Percentiles rank a stretch among this genome's conserved stretches.
These are phyloP conservation scores for Gymnopithys bicolor DNA, from an alignment of 2,797 vertebrate species.

Conservation along the genomic window DNA sequence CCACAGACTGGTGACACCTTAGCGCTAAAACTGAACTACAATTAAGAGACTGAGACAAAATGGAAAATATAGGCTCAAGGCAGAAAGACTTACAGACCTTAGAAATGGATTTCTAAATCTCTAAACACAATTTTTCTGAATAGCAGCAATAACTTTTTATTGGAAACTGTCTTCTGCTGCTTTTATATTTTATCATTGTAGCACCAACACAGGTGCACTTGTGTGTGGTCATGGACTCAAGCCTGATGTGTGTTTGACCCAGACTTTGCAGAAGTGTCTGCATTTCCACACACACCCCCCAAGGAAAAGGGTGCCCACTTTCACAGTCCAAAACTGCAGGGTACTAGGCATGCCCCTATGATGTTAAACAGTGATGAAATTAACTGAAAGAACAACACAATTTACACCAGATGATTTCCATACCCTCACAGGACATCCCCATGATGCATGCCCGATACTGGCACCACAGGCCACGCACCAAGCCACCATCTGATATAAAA, in stretches of 20 bases:
- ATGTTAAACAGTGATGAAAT: not conserved
- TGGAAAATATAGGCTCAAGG: not conserved
- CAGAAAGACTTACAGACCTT: not conserved
- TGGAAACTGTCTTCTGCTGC: not conserved
- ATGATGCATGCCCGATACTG: too few species aligned
- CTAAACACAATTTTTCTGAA: not conserved
- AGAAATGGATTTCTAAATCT: slow-evolving; percentile 36
- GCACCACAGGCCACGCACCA: fast-evolving
- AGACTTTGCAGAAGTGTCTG: not conserved
- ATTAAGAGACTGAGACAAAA: not conserved
- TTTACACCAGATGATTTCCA: not conserved
- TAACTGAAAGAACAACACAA: not conserved
- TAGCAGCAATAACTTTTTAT: not conserved
- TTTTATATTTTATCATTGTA: not conserved
- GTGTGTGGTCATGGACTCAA: not conserved
- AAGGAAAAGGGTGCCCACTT: not conserved
- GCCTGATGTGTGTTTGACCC: not conserved
- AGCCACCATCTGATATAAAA: not conserved
- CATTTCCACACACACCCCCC: not conserved
- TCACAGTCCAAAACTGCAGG: not conserved
- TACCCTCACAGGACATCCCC: not conserved
- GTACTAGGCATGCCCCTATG: not conserved
- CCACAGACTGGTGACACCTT: not conserved
- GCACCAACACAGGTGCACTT: not conserved
- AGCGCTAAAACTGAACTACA: not conserved